phyloP scores from a whole-genome alignment of 1,140 invertebrate species.

The Temnothorax longispinosus region DNA sequence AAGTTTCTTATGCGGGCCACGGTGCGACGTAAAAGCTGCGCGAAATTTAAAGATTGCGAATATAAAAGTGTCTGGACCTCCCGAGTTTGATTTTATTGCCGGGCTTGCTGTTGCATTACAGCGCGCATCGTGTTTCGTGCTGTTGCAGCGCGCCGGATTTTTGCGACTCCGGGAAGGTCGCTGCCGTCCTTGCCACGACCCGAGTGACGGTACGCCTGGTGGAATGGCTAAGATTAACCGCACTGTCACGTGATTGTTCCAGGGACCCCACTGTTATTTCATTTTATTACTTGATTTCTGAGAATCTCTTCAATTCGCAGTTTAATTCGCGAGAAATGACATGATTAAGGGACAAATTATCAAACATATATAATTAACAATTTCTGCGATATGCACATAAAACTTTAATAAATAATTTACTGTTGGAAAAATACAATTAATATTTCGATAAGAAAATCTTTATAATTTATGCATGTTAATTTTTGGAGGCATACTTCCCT shows the following conservation, averaged over 20 bases:
- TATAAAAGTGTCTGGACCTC: slow-evolving; percentile 35
- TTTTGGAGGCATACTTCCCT: background rate
- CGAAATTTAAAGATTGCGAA: slow-evolving; percentile 1
- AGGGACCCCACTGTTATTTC: background rate
- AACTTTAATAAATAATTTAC: background rate
- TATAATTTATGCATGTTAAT: background rate
- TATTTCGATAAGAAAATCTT: background rate
- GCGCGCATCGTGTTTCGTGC: background rate
- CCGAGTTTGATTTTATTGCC: slow-evolving; percentile 51
- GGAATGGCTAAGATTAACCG: slow-evolving; percentile 30
- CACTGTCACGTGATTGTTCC: background rate
- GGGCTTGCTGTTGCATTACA: background rate
- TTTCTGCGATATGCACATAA: background rate
- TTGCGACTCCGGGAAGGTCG: slow-evolving; percentile 31
- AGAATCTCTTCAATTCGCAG: background rate
- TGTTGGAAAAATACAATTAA: background rate
- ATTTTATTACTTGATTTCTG: slow-evolving; percentile 10
- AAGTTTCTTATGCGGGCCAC: background rate
- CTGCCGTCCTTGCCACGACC: slow-evolving; percentile 26
- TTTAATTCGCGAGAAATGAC: background rate
- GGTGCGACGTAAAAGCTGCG: slow-evolving; percentile 19
- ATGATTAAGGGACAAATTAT: background rate
- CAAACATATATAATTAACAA: background rate
- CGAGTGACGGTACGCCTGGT: background rate
- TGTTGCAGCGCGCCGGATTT: background rate